Conservation (phyloP, 2,113 vertebrate species). For the Salvelinus sp. region DNA sequence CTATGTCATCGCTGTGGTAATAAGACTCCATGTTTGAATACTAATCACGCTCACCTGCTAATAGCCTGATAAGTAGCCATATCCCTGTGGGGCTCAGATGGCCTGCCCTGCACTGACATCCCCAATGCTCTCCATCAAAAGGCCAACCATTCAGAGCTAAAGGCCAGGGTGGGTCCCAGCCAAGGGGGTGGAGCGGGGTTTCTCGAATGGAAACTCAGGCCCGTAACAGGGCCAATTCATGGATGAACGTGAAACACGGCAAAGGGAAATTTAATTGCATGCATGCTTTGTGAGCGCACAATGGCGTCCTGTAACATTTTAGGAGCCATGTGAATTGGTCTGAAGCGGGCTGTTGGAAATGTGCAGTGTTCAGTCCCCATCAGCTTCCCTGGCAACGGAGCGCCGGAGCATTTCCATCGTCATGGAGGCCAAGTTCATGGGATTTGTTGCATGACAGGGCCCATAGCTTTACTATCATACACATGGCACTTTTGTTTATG, state of each 20-base stretch:
- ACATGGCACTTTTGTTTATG: background rate
- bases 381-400: slow-evolving; percentile 43
- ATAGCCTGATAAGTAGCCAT: no score
- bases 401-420: slow-evolving; percentile 19
- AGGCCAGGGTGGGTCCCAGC: slow-evolving; percentile 13
- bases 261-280: slow-evolving; percentile 56
- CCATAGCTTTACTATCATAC: slow-evolving; percentile 21
- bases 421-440: slow-evolving; percentile 33
- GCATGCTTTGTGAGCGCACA: slow-evolving; percentile 49
- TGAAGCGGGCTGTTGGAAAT: background rate
- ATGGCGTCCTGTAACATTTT: no score
- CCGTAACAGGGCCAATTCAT: slow-evolving; percentile 43
- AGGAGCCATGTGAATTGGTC: no score
- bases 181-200: slow-evolving; percentile 25
- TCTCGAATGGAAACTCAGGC: background rate
- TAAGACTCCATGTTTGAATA: no score
- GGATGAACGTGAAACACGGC: slow-evolving; percentile 46
- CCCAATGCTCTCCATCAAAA: slow-evolving; percentile 2
- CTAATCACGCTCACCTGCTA: no score
- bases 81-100: slow-evolving; percentile 23
- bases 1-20: no score
- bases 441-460: slow-evolving; percentile 27
- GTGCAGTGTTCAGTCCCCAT: slow-evolving; percentile 4
- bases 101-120: slow-evolving; percentile 6
- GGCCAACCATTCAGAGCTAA: slow-evolving; percentile 31